Base-by-base conservation (phyloP, 2,113 vertebrate species). In the Nothoprocta pentlandii region DNA sequence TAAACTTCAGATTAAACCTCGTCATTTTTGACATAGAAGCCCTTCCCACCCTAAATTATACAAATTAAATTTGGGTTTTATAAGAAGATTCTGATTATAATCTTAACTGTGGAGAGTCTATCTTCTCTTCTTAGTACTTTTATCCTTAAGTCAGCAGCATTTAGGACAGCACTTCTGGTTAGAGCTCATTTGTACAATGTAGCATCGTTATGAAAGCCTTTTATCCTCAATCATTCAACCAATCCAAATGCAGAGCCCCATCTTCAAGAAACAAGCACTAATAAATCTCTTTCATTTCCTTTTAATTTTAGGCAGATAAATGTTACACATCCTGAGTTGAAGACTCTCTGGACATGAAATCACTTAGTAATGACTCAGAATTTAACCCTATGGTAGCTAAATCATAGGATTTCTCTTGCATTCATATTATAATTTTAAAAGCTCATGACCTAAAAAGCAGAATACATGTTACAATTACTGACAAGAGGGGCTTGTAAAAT, bases 231-330 rank as follows among this genome's bases (percentile, higher is more conserved):
- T 93, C 92, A 93, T 78, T 85, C 73, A 80, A 30, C 91, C 92
- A 68, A 86, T 80, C 87, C 87, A 92, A 93, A 94, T 17, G 68
- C 44, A 76, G 69, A 90, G 90, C 80, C 94, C 64, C 85, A 68
- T 78, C 90, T 91, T 92, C 80, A 95, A 96, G 90, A 95, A 97
- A 95, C 90, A 97, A 97, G 80, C 85, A 87, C 87, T 94, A 95
- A 94, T 96, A 97, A 96, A 97, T 96, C 94, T 93, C 76, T 78
- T 94, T 91, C 90, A 78, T 90, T 97, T 88, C 87, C 94, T 97
- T 97, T 97, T 95, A 95, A 95, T 97, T 97, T 96, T 86, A 93
- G 91, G 80, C 93, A 97, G 91, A 96, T 93, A 97, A 95, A 94
- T 75, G 85, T 83, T 96, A 80, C 80, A 83, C 34, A 83, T 92